phyloP scores from a whole-genome alignment of 2,797 vertebrate genomes.

The Trichosurus vulpecula region DNA sequence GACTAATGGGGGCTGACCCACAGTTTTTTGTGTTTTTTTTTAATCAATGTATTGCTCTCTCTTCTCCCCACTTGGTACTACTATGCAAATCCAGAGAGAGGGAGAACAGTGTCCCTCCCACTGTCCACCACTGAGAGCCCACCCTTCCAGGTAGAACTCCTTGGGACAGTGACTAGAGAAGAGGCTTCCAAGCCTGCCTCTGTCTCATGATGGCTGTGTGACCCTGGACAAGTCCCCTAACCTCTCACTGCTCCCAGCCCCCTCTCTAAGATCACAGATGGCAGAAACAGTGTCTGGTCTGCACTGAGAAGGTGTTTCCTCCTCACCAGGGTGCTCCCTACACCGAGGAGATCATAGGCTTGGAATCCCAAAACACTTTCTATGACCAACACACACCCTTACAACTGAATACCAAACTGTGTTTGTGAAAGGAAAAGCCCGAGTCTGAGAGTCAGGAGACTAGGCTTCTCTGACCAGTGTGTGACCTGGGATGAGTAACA shows the following conservation, averaged over 20 bases:
- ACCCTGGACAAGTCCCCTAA: background rate
- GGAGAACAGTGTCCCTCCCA: background rate
- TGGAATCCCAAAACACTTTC: background rate
- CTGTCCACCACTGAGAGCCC: background rate
- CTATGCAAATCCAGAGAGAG: slow-evolving; percentile 5
- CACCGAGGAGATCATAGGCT: background rate
- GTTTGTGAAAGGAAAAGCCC: background rate
- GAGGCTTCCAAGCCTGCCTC: background rate
- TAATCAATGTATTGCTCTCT: background rate
- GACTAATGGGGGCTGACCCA: background rate
- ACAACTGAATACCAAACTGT: background rate
- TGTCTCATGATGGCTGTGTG: background rate
- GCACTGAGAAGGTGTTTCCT: background rate
- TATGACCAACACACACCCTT: background rate
- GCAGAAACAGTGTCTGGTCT: background rate
- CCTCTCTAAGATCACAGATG: background rate
- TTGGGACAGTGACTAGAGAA: background rate
- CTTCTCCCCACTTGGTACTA: background rate
- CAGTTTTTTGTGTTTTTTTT: background rate
- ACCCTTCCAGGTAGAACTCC: background rate
- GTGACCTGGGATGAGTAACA: background rate
- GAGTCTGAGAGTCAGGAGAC: background rate
- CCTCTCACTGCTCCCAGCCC: background rate
- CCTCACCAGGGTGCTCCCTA: background rate
- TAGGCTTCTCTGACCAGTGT: background rate